Evolutionary conservation across 1,140 invertebrate genomes (phyloP), one percentile per base, ranked within the genome.

Genomic region (Cepaea nemoralis): DNA sequence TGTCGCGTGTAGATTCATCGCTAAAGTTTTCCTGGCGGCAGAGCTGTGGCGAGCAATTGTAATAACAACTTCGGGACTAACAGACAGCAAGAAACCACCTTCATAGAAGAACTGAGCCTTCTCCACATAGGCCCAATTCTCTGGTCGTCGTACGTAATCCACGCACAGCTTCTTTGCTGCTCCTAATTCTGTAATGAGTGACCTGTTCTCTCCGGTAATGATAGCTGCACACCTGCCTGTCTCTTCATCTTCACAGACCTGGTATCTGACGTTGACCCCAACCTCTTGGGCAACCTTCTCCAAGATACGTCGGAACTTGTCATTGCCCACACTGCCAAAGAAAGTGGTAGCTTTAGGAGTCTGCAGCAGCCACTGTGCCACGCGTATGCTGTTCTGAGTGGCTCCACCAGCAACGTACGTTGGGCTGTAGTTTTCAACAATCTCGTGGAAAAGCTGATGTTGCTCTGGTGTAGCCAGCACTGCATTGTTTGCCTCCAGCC

Each of bases 1-100:
- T 22, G 97, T 97, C 77, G 99, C 99, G 91, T 97, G 98, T 39
- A 99, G 93, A 93, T 99, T 99, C 95, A 99, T 97, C 67, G 94
- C 92, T 87, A 99, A 97, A 14, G 94, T 91, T 90, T 96, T 96
- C 76, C 96, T 93, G 31, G 94, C 93, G 83, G 93, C 92, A 59
- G 96, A 95, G 27, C 92, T 88, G 90, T 96, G 94, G 85, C 94
- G 92, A 0, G 96, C 97, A 37, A 99, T 92, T 87, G 94, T 93
- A 90, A 97, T 92, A 83, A 98, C 96, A 16, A 96, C 95, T 82
- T 95, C 94, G 8, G 96, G 95, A 88, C 95, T 98, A 0, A 99
- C 97, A 63, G 97, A 98, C 69, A 99, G 92, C 90, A 99, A 98
- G 92, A 98, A 99, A 79, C 98, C 97, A 73, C 97, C 97, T 81